Conservation (phyloP, 2,888 invertebrate species). For the Pseudanteris insignis region DNA sequence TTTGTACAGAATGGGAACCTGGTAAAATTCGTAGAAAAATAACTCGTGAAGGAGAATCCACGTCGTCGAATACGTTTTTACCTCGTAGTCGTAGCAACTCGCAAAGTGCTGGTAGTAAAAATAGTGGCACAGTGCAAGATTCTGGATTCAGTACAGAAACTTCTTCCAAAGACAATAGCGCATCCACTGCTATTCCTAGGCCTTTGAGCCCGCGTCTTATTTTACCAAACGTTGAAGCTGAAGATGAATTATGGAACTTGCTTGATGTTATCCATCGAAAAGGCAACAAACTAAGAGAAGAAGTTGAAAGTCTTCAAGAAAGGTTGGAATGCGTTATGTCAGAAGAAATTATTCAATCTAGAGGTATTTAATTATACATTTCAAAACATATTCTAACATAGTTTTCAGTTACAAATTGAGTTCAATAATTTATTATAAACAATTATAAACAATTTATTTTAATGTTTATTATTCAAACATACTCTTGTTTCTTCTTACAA, state of each 20-base stretch:
- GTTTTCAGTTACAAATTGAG: too few species aligned
- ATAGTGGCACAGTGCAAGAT: constrained; percentile 77
- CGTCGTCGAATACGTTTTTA: constrained; percentile 63
- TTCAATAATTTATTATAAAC: too few species aligned
- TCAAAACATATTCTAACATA: too few species aligned
- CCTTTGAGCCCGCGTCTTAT: constrained; percentile 61
- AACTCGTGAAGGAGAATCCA: constrained; percentile 57
- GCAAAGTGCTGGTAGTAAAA: constrained; percentile 72
- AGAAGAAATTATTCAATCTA: constrained; percentile 57
- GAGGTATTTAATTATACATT: constrained; percentile 19
- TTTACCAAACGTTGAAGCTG: constrained; percentile 68
- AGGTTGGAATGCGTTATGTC: constrained; percentile 62
- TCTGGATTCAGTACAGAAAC: constrained; percentile 92
- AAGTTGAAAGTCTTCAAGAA: constrained; percentile 75
- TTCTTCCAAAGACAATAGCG: constrained; percentile 81
- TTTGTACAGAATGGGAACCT: constrained; percentile 78
- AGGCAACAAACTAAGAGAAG: constrained; percentile 76
- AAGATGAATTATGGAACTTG: constrained; percentile 86
- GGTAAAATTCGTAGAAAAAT: constrained; percentile 78
- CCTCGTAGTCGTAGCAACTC: constrained; percentile 74
- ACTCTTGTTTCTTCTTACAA: too few species aligned
- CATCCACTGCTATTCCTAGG: constrained; percentile 70
- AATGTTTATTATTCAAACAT: too few species aligned
- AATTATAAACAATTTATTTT: too few species aligned
- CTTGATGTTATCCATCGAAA: constrained; percentile 87